phyloP scores from a whole-genome alignment of 2,888 invertebrate species.

The Eugnorisma glareosa region DNA sequence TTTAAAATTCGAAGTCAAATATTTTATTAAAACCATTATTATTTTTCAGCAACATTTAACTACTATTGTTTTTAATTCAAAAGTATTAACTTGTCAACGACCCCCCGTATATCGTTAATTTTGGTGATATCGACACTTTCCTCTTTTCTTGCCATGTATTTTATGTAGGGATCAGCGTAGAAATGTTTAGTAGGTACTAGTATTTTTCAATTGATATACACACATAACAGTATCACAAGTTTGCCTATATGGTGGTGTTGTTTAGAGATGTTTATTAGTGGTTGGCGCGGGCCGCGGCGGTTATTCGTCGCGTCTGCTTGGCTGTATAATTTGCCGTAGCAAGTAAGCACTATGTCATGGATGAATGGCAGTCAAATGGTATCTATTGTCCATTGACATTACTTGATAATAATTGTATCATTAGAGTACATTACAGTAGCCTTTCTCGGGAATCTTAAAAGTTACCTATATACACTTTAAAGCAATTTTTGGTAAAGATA shows the following conservation, averaged over 20 bases:
- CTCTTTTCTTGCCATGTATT: conserved; percentile 90
- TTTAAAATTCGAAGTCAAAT: conserved; percentile 82
- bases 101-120: conserved; percentile 77
- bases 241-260: conserved; percentile 87
- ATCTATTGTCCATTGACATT: conserved; percentile 90
- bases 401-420: conserved; percentile 91
- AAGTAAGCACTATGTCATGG: conserved; percentile 87
- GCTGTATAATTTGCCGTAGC: conserved; percentile 89
- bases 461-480: conserved; percentile 90
- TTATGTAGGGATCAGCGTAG: conserved; percentile 88
- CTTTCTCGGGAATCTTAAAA: conserved; percentile 90
- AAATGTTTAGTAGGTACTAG: conserved; percentile 86
- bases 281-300: conserved; percentile 79
- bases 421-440: conserved; percentile 91
- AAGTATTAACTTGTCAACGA: conserved; percentile 74
- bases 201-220: conserved; percentile 89
- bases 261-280: conserved; percentile 87
- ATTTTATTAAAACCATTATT: conserved; percentile 75
- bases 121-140: conserved; percentile 86
- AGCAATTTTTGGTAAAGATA: conserved; percentile 89
- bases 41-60: conserved; percentile 71
- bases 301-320: conserved; percentile 81
- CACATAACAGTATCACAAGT: conserved; percentile 86
- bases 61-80: conserved; percentile 70
- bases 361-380: conserved; percentile 89